Percentiles rank a stretch among this genome's conserved stretches.
Evolutionary conservation across 30 jellyfish, hydroid and myxozoan species (phyloP).

Genomic region (Nemopilema nomurai): DNA sequence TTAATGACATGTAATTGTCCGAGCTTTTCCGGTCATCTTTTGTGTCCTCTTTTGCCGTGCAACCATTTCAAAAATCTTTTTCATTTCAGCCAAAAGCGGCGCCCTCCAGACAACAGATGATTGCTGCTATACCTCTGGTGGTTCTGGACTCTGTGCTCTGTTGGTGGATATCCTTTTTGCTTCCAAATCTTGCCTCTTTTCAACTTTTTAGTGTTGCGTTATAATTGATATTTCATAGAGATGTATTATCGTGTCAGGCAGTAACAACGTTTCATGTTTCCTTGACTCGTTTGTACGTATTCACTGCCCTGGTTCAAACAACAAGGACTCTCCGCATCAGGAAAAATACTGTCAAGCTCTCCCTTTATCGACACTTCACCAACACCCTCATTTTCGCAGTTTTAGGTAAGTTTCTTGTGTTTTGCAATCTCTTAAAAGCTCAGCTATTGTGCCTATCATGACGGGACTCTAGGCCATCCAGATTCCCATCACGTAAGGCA

Average conservation of each 20-base stretch:
- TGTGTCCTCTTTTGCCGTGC: not conserved
- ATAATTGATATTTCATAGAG: no score
- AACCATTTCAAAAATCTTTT: no score
- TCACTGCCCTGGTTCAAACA: slow-evolving; percentile 94
- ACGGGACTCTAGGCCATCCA: no score
- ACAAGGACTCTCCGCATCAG: slow-evolving; percentile 88
- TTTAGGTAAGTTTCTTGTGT: slow-evolving; percentile 53
- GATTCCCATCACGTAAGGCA: no score
- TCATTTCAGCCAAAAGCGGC: slow-evolving; percentile 77
- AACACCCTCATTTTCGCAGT: slow-evolving; percentile 90
- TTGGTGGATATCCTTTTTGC: slow-evolving; percentile 90
- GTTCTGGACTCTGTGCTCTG: slow-evolving; percentile 77
- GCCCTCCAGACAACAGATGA: slow-evolving; percentile 81
- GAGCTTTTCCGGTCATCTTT: not conserved
- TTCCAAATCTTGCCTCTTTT: not conserved
- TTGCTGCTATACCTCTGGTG: slow-evolving; percentile 80
- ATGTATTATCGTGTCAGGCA: no score
- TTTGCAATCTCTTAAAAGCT: not conserved
- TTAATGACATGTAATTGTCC: not conserved
- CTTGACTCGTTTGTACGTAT: slow-evolving; percentile 54
- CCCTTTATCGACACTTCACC: slow-evolving; percentile 91
- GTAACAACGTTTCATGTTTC: not conserved
- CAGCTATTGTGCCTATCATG: no score
- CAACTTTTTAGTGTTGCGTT: no score
- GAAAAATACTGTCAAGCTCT: slow-evolving; percentile 75